A percentile compares a stretch with the other conserved stretches of the same genome.
phyloP scores from a whole-genome alignment of 1,140 invertebrate genomes.

The Cydia splendana region DNA sequence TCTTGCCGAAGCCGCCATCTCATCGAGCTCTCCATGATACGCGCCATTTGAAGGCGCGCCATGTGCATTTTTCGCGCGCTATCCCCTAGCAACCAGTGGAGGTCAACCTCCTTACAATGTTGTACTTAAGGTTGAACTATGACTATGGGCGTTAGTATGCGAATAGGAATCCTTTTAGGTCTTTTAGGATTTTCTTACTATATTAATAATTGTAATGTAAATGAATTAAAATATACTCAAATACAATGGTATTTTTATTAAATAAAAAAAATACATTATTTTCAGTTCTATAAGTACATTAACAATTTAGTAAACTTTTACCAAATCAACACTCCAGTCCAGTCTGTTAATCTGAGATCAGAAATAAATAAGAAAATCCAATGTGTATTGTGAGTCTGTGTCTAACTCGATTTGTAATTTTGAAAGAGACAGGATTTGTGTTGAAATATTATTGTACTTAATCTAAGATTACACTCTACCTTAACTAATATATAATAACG shows the following conservation, averaged over 20 bases:
- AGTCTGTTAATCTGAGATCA: conserved; percentile 71
- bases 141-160: conserved; percentile 1
- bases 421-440: conserved; percentile 34
- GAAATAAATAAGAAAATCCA: conserved; percentile 66
- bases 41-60: conserved; percentile 26
- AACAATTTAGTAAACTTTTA: conserved; percentile 77
- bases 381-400: conserved; percentile 50
- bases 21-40: conserved; percentile 20
- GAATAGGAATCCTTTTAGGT: not conserved
- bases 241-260: conserved; percentile 68
- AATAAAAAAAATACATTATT: conserved; percentile 77
- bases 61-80: conserved; percentile 31
- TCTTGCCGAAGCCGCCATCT: conserved; percentile 30
- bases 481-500: conserved; percentile 46
- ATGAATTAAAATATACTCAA: conserved; percentile 36
- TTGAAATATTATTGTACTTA: conserved; percentile 27
- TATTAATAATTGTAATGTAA: not conserved
- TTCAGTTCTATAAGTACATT: conserved; percentile 76
- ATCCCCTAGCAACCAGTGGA: conserved; percentile 12
- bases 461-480: conserved; percentile 46
- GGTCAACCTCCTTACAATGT: conserved; percentile 23
- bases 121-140: conserved; percentile 17
- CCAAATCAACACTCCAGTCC: conserved; percentile 72
- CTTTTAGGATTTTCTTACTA: conserved; percentile 1
- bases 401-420: conserved; percentile 49